These are phyloP conservation scores for Amphibalanus amphitrite DNA, from an alignment of 1,140 invertebrate genomes.

Conservation along the genomic window DNA sequence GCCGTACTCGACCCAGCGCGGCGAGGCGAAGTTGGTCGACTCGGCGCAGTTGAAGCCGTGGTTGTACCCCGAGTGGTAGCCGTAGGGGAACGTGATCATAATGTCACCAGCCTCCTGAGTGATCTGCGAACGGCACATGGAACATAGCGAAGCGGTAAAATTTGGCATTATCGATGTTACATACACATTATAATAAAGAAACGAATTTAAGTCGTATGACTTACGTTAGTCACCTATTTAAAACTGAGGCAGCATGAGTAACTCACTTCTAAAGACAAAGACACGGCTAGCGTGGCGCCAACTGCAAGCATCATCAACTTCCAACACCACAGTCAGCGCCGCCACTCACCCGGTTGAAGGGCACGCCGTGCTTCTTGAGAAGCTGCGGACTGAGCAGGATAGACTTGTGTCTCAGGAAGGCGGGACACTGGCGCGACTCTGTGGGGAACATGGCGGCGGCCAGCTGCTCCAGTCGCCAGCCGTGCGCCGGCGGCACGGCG, in stretches of 20 bases:
- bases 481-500: conserved; percentile 85
- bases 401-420: conserved; percentile 96
- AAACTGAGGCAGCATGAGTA: too few relatives aligned
- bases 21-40: conserved; percentile 95
- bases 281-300: too few relatives aligned
- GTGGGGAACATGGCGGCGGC: conserved; percentile 78
- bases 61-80: conserved; percentile 59
- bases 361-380: conserved; percentile 81
- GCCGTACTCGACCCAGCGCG: conserved; percentile 96
- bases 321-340: too few relatives aligned
- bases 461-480: conserved; percentile 72
- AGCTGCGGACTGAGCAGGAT: conserved; percentile 88
- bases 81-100: conserved; percentile 98
- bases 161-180: too few relatives aligned
- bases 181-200: too few relatives aligned
- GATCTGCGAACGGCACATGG: conserved; percentile 37
- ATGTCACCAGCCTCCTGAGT: conserved; percentile 95
- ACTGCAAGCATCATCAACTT: too few relatives aligned
- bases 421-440: conserved; percentile 68
- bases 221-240: too few relatives aligned
- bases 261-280: too few relatives aligned
- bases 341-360: conserved; percentile 60
- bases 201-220: too few relatives aligned
- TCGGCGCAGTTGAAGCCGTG: conserved; percentile 97
- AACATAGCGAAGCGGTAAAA: background rate